Evolutionary conservation across 2,888 invertebrate genomes (phyloP), one percentile per base, ranked within the genome.

Genomic region (Clitarchus hookeri): DNA sequence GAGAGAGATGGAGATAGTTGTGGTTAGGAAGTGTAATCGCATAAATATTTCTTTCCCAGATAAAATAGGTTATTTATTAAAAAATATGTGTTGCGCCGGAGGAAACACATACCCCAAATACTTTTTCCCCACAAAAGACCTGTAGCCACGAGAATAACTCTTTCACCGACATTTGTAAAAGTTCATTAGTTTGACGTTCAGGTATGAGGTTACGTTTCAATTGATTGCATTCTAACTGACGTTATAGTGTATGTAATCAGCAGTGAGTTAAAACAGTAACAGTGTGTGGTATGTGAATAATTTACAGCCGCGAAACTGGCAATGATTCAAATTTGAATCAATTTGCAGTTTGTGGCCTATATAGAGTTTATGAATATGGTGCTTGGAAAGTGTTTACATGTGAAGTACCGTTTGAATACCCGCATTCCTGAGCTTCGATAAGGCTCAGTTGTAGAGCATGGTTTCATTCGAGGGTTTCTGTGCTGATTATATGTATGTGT

Each of bases 111-210:
- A 2, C 16, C 65, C 65, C 65, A 65, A n/a, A 65, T 16, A 19
- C 8, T 65, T n/a, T 16, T 65, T 23, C 16, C 16, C 65, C 65
- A 65, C n/a, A 23, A 19, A 65, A 65, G n/a, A 0, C 23, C 16
- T 16, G 6, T 65, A 65, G 65, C 65, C n/a, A 19, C 8, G 65
- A 9, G n/a, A 65, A 65, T 16, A 16, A n/a, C 65, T 65, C 13
- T 19, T 65, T 65, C 13, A 65, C n/a, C 23, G n/a, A 12, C n/a
- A 65, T 2, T 65, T 65, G 0, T 65, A n/a, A n/a, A 65, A 65
- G n/a, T 65, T 65, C 65, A 65, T 23, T 65, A n/a, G 65, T 65
- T 65, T 65, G 65, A 65, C 65, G 65, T 65, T 65, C 65, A 65
- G 65, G 65, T 65, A 65, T 16, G 65, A 65, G 65, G 65, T 65